Conservation (phyloP, 2,797 vertebrate genomes). For the Anabas testudineus region DNA sequence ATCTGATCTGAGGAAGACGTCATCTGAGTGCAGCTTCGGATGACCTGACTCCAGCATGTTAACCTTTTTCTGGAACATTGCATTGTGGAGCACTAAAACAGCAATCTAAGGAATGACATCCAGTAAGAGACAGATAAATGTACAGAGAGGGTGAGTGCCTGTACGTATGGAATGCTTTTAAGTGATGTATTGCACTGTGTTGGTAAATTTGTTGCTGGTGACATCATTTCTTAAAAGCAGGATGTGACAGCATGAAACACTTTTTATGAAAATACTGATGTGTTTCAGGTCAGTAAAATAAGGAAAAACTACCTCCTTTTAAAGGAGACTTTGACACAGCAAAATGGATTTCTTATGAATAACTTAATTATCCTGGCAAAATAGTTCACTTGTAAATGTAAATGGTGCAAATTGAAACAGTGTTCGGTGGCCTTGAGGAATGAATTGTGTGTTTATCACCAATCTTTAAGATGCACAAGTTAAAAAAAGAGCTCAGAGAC, state of each 20-base stretch:
- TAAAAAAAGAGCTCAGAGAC: too few species aligned
- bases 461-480: too few species aligned
- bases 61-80: conserved; percentile 29
- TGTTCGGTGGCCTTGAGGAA: too few species aligned
- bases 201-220: conserved; percentile 38
- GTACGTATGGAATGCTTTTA: conserved; percentile 51
- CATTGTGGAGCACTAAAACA: conserved; percentile 33
- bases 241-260: conserved; percentile 20
- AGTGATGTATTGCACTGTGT: conserved; percentile 31
- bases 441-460: too few species aligned
- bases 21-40: conserved; percentile 18
- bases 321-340: too few species aligned
- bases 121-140: conserved; percentile 26
- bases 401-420: too few species aligned
- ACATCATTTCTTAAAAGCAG: conserved; percentile 49
- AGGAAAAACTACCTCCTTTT: too few species aligned
- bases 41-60: conserved; percentile 33
- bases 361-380: too few species aligned
- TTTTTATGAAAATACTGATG: conserved; percentile 14
- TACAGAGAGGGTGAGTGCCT: conserved; percentile 4
- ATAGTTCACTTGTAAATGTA: too few species aligned
- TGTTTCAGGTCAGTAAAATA: too few species aligned
- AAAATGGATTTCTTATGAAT: too few species aligned
- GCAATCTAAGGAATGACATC: conserved; percentile 19
- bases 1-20: conserved; percentile 20